Base-by-base conservation (phyloP, 2,113 vertebrate genomes). In the Psilopogon haemacephalus region DNA sequence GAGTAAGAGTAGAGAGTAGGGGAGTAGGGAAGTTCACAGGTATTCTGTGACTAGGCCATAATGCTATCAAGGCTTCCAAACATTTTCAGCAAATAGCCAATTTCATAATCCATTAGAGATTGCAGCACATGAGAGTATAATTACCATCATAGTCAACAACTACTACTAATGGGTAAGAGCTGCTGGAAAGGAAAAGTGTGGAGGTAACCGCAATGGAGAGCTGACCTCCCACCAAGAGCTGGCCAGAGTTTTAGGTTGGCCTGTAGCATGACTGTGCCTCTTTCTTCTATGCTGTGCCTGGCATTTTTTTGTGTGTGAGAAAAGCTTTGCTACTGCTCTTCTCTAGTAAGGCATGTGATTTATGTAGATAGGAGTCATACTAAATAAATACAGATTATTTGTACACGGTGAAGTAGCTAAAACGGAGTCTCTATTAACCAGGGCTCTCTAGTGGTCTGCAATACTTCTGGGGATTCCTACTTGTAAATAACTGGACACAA, bases 401-500 rank as follows among this genome's bases (percentile, higher is more conserved):
- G 46, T 67, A 28, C 46, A 55, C 60, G 40, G 24, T 79, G 50
- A 69, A 80, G 69, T 40, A 86, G 38, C 64, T 86, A 64, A 89
- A 91, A 76, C 42, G 60, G 91, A 91, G 83, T 38, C 37, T 86
- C 28, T 86, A 5, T 70, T 93, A 84, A 58, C 37, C 6, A 65
- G 37, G 82, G 27, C 27, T 85, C 78, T 91, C 55, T 20, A 71
- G 78, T 33, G 59, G 30, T 73, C 72, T 82, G 0, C 21, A 19
- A 48, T 67, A 73, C 63, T 65, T 82, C 77, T 92, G 42, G 56
- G 68, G 71, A 85, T 95, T 95, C 60, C 38, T 67, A 42, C 59
- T 87, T 87, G 59, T 87, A 94, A 93, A 87, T 92, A 83, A 94
- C 42, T 71, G 46, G 67, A 59, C 89, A 95, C 26, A 94, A 83